These are phyloP conservation scores for Hydrotaea cyrtoneurina DNA, from an alignment of 2,888 invertebrate species.

Conservation along the genomic window DNA sequence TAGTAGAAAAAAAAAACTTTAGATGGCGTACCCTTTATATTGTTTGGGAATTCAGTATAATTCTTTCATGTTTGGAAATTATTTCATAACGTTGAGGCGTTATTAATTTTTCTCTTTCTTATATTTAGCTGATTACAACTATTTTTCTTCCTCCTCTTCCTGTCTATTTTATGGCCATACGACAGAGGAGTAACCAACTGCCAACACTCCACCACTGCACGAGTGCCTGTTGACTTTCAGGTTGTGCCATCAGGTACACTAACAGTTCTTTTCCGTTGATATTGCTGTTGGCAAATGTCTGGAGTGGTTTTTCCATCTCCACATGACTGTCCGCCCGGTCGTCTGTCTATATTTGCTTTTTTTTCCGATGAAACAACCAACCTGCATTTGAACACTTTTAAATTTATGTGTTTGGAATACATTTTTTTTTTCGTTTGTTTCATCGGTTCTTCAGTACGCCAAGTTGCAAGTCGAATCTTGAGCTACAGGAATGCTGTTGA, in stretches of 20 bases:
- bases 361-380: not conserved
- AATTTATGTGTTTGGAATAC: constrained; percentile 41
- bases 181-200: not conserved
- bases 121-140: too few relatives aligned
- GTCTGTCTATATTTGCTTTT: constrained; percentile 1
- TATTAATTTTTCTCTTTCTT: too few relatives aligned
- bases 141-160: too few relatives aligned
- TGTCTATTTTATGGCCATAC: constrained; percentile 41
- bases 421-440: not conserved
- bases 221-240: constrained; percentile 29
- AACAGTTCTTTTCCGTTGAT: not conserved
- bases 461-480: too few relatives aligned
- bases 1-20: too few relatives aligned
- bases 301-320: not conserved
- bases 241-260: constrained; percentile 40
- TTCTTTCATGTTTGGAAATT: too few relatives aligned
- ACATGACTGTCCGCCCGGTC: not conserved
- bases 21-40: too few relatives aligned
- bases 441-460: too few relatives aligned
- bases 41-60: too few relatives aligned
- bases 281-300: too few relatives aligned
- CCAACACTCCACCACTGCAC: not conserved
- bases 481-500: not conserved
- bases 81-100: too few relatives aligned
- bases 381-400: constrained; percentile 57